These are phyloP conservation scores for Dusona sp. DNA, from an alignment of 2,888 invertebrate species.

Conservation along the genomic window DNA sequence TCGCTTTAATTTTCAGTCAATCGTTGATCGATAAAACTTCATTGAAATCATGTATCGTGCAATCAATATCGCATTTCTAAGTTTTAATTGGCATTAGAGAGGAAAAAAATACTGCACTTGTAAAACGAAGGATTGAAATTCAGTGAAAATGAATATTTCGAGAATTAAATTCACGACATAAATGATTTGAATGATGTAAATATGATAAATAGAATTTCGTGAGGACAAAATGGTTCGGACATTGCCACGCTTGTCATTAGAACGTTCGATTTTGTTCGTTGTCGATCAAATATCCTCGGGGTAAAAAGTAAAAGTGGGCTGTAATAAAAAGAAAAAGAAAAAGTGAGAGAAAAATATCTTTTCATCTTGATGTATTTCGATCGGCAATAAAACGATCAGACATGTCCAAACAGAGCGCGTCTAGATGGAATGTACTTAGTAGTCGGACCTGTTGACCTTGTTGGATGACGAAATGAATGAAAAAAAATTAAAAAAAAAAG, in stretches of 20 bases:
- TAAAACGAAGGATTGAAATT: not conserved
- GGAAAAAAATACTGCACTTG: not conserved
- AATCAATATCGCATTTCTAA: too few relatives aligned
- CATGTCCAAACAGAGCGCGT: conserved; percentile 46
- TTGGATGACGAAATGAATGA: not conserved
- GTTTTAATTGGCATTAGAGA: not conserved
- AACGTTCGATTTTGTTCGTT: not conserved
- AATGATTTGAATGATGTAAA: not conserved
- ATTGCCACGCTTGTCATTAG: not conserved
- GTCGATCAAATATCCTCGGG: not conserved
- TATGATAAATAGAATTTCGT: not conserved
- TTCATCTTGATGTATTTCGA: conserved; percentile 36
- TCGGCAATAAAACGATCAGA: conserved; percentile 30
- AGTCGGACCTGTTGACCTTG: conserved; percentile 48
- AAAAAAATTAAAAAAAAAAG: conserved; percentile 8
- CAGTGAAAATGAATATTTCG: not conserved
- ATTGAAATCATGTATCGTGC: too few relatives aligned
- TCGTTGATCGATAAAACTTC: too few relatives aligned
- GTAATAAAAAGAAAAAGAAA: not conserved
- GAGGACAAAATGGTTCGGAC: conserved; percentile 19
- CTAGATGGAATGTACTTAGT: conserved; percentile 33
- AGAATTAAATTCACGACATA: not conserved
- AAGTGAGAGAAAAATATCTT: not conserved
- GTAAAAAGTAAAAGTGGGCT: conserved; percentile 41
- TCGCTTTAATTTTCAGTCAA: too few relatives aligned